Conservation (phyloP, 2,797 vertebrate species). For the Molothrus ater region DNA sequence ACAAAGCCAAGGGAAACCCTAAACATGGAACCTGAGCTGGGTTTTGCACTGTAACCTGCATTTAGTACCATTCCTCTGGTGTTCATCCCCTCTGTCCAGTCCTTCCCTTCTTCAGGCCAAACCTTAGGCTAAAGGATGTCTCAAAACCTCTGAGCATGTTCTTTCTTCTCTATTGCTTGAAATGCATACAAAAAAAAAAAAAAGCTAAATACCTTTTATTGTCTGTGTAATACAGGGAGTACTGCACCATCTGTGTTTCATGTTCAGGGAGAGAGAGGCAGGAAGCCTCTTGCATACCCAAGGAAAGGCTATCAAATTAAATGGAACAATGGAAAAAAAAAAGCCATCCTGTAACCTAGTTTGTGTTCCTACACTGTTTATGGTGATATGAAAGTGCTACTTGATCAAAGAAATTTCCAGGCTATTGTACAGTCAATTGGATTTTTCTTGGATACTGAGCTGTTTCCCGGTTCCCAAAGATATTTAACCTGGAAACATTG, state of each 20-base stretch:
- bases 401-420: neutral
- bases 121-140: neutral
- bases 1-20: neutral
- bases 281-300: neutral
- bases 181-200: neutral
- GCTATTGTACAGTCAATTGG: neutral
- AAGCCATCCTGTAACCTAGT: neutral
- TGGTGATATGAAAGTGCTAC: neutral
- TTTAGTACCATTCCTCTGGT: neutral
- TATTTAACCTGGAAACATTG: neutral
- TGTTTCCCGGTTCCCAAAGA: neutral
- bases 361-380: neutral
- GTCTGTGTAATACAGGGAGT: neutral
- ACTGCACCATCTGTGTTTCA: neutral
- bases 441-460: neutral
- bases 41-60: neutral
- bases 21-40: rapidly evolving
- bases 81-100: neutral
- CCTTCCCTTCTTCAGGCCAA: neutral
- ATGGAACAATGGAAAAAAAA: neutral
- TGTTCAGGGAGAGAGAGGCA: neutral
- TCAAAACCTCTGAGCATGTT: neutral
- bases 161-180: neutral
- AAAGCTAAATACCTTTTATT: neutral
- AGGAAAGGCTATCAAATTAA: neutral